Conservation (phyloP, 2,113 vertebrate genomes). For the Terrapene triunguis region DNA sequence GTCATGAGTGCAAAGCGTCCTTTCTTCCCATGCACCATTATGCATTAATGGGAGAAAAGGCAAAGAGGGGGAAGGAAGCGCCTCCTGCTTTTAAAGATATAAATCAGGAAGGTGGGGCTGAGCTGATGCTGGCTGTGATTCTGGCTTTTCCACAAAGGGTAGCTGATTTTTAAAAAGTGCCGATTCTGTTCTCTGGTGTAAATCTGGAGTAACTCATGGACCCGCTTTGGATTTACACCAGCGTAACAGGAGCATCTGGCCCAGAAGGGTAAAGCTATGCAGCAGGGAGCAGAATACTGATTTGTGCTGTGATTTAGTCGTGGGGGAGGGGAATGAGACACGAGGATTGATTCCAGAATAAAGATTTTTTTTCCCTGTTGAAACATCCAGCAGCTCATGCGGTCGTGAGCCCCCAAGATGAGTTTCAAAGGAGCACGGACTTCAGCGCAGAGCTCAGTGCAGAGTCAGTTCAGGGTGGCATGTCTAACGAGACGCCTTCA, state of each 20-base stretch:
- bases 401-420: neutral
- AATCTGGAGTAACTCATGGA: neutral
- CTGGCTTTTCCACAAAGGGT: neutral
- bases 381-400: neutral
- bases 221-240: neutral
- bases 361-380: neutral
- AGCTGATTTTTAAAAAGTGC: neutral
- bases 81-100: neutral
- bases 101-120: neutral
- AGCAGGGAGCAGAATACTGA: neutral
- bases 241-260: neutral
- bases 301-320: neutral
- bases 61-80: neutral
- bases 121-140: neutral
- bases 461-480: conserved; percentile 79
- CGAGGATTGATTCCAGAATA: neutral
- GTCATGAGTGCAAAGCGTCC: neutral
- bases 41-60: neutral
- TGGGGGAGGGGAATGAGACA: neutral
- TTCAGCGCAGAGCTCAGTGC: conserved; percentile 76
- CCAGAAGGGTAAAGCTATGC: neutral
- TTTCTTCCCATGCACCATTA: neutral
- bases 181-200: neutral
- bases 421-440: neutral
- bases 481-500: conserved; percentile 79